phyloP scores from a whole-genome alignment of 2,888 invertebrate genomes.

The Patella caerulea region DNA sequence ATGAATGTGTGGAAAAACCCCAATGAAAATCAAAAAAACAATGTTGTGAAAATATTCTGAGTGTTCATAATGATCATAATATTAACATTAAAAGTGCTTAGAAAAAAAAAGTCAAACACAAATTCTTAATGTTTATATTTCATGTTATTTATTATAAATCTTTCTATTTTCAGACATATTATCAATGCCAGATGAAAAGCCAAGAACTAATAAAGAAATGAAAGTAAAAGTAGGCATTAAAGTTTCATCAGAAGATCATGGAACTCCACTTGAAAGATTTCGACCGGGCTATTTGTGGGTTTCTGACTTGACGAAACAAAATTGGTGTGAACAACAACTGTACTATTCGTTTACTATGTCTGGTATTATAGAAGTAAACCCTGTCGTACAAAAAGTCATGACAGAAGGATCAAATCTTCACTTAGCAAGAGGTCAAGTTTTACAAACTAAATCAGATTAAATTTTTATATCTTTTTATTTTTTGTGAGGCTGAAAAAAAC shows the following conservation, averaged over 20 bases:
- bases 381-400: conserved; percentile 41
- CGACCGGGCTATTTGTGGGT: conserved; percentile 62
- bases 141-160: too few relatives aligned
- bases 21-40: too few relatives aligned
- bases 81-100: too few relatives aligned
- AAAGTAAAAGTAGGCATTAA: not conserved
- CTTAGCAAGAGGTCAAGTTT: conserved; percentile 56
- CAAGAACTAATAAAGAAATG: not conserved
- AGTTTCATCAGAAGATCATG: conserved; percentile 24
- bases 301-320: conserved; percentile 58
- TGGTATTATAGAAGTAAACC: conserved; percentile 34
- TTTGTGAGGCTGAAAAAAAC: too few relatives aligned
- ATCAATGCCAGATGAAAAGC: not conserved
- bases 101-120: too few relatives aligned
- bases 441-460: too few relatives aligned
- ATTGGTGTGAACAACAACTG: conserved; percentile 68
- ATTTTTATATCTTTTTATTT: too few relatives aligned
- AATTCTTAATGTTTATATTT: too few relatives aligned
- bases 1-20: too few relatives aligned
- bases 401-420: conserved; percentile 60
- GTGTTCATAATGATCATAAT: too few relatives aligned
- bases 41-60: too few relatives aligned
- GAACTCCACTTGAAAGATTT: conserved; percentile 46
- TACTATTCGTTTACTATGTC: conserved; percentile 58
- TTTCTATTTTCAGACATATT: not conserved